Evolutionary conservation across 2,113 vertebrate genomes (phyloP), one percentile per base, ranked within the genome.

Genomic region (Aphelocoma coerulescens): DNA sequence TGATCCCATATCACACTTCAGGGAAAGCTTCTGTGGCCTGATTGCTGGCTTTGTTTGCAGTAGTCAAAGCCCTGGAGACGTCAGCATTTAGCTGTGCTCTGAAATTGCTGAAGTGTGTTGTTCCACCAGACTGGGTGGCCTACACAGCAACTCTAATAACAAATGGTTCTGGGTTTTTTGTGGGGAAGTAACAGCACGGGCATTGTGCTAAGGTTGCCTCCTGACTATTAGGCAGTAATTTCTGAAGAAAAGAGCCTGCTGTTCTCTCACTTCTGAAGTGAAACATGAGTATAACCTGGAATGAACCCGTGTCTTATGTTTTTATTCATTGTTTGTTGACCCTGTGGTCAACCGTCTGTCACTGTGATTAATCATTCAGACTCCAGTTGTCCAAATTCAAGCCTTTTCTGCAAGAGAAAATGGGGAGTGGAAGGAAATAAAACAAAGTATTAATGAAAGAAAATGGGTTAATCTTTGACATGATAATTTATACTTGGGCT

Each of bases 291-390:
- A 32, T 97, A 97, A 98, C 97, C 97, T 87, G 77, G 80, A 89
- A 77, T 97, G 97, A 98, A 97, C 97, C 88, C 66, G 0, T 83
- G 67, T 96, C 95, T 96, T 94, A 83, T 85, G 95, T 96, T 97
- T 98, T 97, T 96, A 97, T 98, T 97, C 97, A 97, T 95, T 95
- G 93, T 97, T 97, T 96, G 95, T 95, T 97, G 96, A 97, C 95
- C 97, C 80, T 27, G 89, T 94, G 85, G 89, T 98, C 96, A 93
- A 88, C 89, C 93, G 54, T 89, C 85, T 94, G 95, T 98, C 92
- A 73, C 94, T 96, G 71, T 95, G 96, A 98, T 98, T 97, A 98
- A 98, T 98, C 97, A 97, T 97, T 97, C 85, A 91, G 95, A 75
- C 95, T 97, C 93, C 79, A 69, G 57, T 97, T 97, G 96, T 97